Evolutionary conservation across 2,888 invertebrate genomes (phyloP), one percentile per base, ranked within the genome.

Genomic region (Athalia rosae): DNA sequence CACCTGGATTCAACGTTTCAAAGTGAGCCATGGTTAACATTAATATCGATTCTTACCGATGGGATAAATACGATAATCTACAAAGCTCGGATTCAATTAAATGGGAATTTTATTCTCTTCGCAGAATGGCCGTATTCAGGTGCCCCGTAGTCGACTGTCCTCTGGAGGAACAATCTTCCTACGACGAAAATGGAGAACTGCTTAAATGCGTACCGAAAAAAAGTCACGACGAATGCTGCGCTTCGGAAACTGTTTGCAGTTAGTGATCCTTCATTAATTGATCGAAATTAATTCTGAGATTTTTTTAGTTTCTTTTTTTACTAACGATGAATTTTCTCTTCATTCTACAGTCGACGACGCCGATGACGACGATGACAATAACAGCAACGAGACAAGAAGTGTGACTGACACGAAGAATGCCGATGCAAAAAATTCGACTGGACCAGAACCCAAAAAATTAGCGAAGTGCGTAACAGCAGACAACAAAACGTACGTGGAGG

Each of bases 401-500:
- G 13, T 15, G 45, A 13, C 11, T 11, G 71, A 71, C n/a, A n/a
- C 43, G 13, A 45, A 71, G 45, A 15, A 41, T 13, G 58, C 8
- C 13, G 56, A 58, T 15, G 1, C 3, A 41, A 28, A n/a, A 8
- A 41, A 1, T n/a, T 6, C 56, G 6, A 41, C 13, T 7, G 56
- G 50, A 41, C 28, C 28, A 69, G 69, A 45, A 0, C 45, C 47
- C 41, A 59, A 61, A 13, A 74, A 61, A 56, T 74, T 74, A 48
- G 74, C 61, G 41, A 59, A n/a, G 9, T 74, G 74, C 48, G n/a
- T 62, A 28, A 74, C 74, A n/a, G 61, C 74, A 78, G 79, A 81
- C 43, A 80, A 79, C 64, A 62, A 80, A 61, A 78, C 69, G 11
- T 83, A 82, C 77, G 50, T 82, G n/a, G 76, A 80, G 62, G 83